These are phyloP conservation scores for Tenthredo notha DNA, from an alignment of 2,888 invertebrate species.

Conservation along the genomic window DNA sequence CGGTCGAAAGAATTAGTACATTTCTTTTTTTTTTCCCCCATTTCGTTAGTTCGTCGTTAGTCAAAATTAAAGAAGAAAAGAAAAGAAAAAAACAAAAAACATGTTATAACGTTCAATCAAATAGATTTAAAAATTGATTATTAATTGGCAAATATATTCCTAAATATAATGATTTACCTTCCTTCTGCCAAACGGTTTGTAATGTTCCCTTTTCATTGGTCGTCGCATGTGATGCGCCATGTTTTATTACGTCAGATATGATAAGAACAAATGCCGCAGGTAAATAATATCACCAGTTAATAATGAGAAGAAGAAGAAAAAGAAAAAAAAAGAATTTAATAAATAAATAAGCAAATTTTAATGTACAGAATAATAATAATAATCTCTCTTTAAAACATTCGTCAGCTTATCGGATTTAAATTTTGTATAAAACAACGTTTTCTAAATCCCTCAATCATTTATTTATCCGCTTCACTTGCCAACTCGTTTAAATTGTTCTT, in stretches of 20 bases:
- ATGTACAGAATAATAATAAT: too few species aligned
- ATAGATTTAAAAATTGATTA: too few species aligned
- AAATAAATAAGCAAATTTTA: background rate
- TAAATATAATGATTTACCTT: conserved; percentile 68
- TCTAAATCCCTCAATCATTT: conserved; percentile 58
- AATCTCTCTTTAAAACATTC: conserved; percentile 2
- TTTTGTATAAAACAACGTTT: conserved; percentile 57
- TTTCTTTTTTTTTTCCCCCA: background rate
- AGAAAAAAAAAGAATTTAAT: background rate
- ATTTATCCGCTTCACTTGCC: conserved; percentile 55
- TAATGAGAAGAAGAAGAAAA: background rate
- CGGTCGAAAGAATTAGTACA: background rate
- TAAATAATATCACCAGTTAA: background rate
- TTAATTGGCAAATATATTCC: too few species aligned
- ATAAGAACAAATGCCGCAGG: background rate
- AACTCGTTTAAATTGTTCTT: background rate
- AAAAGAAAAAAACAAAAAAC: background rate
- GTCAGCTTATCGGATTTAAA: conserved; percentile 26
- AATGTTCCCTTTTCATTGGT: conserved; percentile 72
- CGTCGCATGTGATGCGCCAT: conserved; percentile 75
- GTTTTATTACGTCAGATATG: conserved; percentile 47
- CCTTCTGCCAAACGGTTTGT: conserved; percentile 75
- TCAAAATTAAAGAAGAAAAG: background rate
- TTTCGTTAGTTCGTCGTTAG: background rate
- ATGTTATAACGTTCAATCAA: too few species aligned